Evolutionary conservation across 2,888 invertebrate species (phyloP).

Genomic region (Callimorpha dominula): DNA sequence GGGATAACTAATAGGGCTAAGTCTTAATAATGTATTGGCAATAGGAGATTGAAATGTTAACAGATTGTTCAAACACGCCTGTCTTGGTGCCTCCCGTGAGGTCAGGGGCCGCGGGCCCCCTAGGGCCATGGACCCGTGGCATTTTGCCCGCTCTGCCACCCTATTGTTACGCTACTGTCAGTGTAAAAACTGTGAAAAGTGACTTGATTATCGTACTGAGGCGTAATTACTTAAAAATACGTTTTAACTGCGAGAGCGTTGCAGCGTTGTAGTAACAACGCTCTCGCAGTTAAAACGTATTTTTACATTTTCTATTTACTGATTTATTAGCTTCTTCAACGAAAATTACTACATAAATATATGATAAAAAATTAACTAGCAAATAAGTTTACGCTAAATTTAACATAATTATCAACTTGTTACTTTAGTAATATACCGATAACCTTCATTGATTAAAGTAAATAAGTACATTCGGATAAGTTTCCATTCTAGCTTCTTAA

Average conservation of each 20-base stretch:
- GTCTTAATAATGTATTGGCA: too few relatives aligned
- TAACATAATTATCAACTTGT: conserved; percentile 25
- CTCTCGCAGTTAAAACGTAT: not conserved
- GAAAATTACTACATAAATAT: not conserved
- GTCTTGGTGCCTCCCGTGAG: too few relatives aligned
- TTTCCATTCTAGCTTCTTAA: conserved; percentile 10
- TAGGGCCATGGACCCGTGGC: too few relatives aligned
- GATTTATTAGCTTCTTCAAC: not conserved
- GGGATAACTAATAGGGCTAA: too few relatives aligned
- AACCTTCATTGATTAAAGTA: conserved; percentile 49
- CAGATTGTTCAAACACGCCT: too few relatives aligned
- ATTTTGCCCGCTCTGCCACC: too few relatives aligned
- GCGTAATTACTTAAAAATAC: too few relatives aligned
- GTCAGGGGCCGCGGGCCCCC: too few relatives aligned
- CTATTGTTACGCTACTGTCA: too few relatives aligned
- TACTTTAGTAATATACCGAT: conserved; percentile 21
- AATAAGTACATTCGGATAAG: conserved; percentile 23
- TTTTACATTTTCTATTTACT: not conserved
- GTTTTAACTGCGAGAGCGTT: too few relatives aligned
- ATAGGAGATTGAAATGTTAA: too few relatives aligned
- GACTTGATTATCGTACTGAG: not conserved
- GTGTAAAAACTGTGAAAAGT: not conserved
- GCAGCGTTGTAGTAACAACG: too few relatives aligned
- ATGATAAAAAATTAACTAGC: conserved; percentile 19
- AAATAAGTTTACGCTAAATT: conserved; percentile 17